A percentile compares a stretch with the other conserved stretches of the same genome.
Conservation (phyloP, 2,797 vertebrate species). For the Sciaenops ocellatus region DNA sequence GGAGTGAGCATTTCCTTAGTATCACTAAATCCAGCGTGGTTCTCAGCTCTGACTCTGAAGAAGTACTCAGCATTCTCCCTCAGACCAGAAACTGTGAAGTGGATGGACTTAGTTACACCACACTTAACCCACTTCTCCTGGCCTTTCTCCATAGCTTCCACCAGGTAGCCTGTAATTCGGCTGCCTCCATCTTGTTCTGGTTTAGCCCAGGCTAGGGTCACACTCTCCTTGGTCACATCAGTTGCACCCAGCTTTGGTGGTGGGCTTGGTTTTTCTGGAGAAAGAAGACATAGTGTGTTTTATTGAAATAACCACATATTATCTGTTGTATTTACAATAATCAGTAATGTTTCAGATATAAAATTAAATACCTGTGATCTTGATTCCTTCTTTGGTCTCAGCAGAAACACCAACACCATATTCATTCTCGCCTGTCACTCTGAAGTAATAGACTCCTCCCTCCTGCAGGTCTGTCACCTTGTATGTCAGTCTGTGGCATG, state of each 20-base stretch:
- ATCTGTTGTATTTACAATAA: not conserved
- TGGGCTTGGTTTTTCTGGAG: slow-evolving; percentile 96
- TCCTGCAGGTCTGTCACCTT: slow-evolving; percentile 93
- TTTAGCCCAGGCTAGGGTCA: slow-evolving; percentile 94
- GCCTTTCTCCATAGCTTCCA: slow-evolving; percentile 96
- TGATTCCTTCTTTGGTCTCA: slow-evolving; percentile 95
- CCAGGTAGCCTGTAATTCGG: slow-evolving; percentile 91
- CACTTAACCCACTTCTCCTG: slow-evolving; percentile 98
- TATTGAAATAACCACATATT: not conserved
- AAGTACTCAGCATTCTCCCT: slow-evolving; percentile 95
- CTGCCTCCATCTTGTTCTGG: slow-evolving; percentile 98
- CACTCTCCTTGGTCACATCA: slow-evolving; percentile 93
- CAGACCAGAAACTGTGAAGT: slow-evolving; percentile 90
- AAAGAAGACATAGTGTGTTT: slow-evolving; percentile 42
- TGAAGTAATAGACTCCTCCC: slow-evolving; percentile 95
- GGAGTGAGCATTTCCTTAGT: slow-evolving; percentile 92
- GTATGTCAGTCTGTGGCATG: slow-evolving; percentile 94
- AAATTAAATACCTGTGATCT: slow-evolving; percentile 93
- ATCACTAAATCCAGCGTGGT: slow-evolving; percentile 96
- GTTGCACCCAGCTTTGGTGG: slow-evolving; percentile 95
- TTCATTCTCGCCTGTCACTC: slow-evolving; percentile 96
- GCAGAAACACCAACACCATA: slow-evolving; percentile 91
- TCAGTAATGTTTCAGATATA: slow-evolving; percentile 39
- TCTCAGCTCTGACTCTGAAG: slow-evolving; percentile 97
- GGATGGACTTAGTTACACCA: slow-evolving; percentile 91